A percentile compares a stretch with the other conserved stretches of the same genome.
Conservation (phyloP, 1,140 invertebrate genomes). For the Batillaria attramentaria region DNA sequence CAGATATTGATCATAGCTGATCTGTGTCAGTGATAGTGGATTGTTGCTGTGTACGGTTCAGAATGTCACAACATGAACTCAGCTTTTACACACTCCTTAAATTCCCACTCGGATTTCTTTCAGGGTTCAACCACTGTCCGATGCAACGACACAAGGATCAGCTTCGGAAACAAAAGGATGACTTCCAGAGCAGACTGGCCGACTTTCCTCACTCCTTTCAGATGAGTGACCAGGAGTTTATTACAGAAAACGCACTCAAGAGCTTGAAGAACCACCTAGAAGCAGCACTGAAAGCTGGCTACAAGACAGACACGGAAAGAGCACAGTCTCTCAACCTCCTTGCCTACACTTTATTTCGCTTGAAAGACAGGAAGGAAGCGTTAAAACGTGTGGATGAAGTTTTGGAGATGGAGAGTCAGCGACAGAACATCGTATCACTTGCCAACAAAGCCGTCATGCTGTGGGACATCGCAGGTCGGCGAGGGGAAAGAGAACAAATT, state of each 20-base stretch:
- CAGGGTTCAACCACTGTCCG: too few relatives aligned
- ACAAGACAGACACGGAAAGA: not conserved
- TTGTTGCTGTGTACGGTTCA: too few relatives aligned
- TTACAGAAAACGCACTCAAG: not conserved
- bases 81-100: too few relatives aligned
- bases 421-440: slow-evolving; percentile 14
- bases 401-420: slow-evolving; percentile 4
- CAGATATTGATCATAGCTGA: too few relatives aligned
- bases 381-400: not conserved
- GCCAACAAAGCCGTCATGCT: slow-evolving; percentile 16
- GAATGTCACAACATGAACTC: too few relatives aligned
- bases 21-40: too few relatives aligned
- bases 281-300: slow-evolving; percentile 7
- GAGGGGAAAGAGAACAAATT: not conserved
- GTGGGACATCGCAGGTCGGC: too few relatives aligned
- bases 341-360: not conserved
- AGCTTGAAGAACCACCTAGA: not conserved
- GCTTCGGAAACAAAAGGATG: too few relatives aligned
- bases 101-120: too few relatives aligned
- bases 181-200: too few relatives aligned
- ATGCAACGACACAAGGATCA: too few relatives aligned
- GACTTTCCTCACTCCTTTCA: not conserved
- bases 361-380: not conserved
- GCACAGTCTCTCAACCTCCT: not conserved
- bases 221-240: not conserved